Evolutionary conservation across 1,140 invertebrate species (phyloP), one percentile per base, ranked within the genome.

Genomic region (Temnothorax longispinosus): DNA sequence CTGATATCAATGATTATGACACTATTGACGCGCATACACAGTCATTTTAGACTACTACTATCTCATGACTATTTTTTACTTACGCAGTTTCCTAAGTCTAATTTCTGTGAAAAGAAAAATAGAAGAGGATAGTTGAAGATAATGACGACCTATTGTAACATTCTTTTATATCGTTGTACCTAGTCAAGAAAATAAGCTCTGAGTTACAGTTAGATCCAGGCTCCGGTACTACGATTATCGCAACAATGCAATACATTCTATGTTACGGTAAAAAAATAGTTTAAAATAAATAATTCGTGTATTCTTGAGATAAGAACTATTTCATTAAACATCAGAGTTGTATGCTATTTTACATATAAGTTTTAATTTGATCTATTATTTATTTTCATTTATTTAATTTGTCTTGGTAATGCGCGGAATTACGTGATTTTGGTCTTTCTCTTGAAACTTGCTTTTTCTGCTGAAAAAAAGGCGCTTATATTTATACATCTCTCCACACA

Each of bases 1-100:
- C 67, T 74, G 54, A 82, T 84, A 75, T 69, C 41, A 69, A 69
- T 47, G 11, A 13, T 69, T 69, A 47, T 47, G 13, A 50, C 3
- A 27, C 32, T 15, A 60, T 84, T 21, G 15, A 54, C 35, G 21
- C 52, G 7, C 13, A 21, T 58, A 84, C 27, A 58, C n/a, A 84
- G 10, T 50, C 6, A 60, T 84, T 81, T 81, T 50, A 58, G 41
- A 74, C 32, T 74, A 58, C 15, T 21, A 44, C 11, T n/a, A 3
- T 38, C 3, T 47, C 72, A 54, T 7, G 2, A 82, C 4, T 54
- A 60, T 74, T 47, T 84, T 41, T 38, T 10, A 80, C 27, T 71
- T 81, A 35, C 8, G 18, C 5, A 62, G 3, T 72, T 44, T 38
- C 11, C 58, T 74, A 82, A 35, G 13, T 38, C 78, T 82, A 82